These are phyloP conservation scores for Polia nebulosa DNA, from an alignment of 2,888 invertebrate genomes.

Conservation along the genomic window DNA sequence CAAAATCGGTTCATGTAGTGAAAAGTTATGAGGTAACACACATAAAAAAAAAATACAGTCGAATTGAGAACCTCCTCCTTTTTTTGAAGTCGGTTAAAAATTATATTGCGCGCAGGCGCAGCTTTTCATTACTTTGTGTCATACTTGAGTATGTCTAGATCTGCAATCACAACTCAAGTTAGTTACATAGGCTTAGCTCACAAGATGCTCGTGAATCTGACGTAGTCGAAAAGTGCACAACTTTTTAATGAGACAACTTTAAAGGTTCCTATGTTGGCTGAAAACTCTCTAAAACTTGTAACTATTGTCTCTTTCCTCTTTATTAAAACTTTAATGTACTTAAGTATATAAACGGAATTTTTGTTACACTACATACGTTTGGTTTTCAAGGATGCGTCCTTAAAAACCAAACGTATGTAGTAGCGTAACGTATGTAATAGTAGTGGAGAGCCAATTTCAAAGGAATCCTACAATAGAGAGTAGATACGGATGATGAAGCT, in stretches of 20 bases:
- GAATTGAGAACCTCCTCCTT: too few relatives aligned
- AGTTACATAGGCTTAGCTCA: background rate
- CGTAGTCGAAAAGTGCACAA: slow-evolving; percentile 25
- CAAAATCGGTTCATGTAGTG: too few relatives aligned
- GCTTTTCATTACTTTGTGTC: too few relatives aligned
- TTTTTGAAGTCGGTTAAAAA: too few relatives aligned
- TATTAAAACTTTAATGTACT: background rate
- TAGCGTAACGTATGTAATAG: too few relatives aligned
- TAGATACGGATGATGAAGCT: background rate
- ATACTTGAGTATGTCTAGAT: too few relatives aligned
- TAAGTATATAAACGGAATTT: background rate
- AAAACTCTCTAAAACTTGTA: background rate
- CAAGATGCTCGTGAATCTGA: slow-evolving; percentile 11
- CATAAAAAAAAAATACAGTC: too few relatives aligned
- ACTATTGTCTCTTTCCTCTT: background rate
- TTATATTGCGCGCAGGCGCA: too few relatives aligned
- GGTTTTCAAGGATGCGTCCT: background rate
- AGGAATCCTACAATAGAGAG: background rate
- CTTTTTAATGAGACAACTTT: slow-evolving; percentile 35
- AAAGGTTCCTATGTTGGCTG: slow-evolving; percentile 16
- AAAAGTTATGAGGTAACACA: too few relatives aligned
- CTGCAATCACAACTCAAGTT: background rate
- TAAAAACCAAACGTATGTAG: too few relatives aligned
- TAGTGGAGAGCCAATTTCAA: background rate
- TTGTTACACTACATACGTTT: background rate